These are phyloP conservation scores for Eulithis prunata DNA, from an alignment of 2,888 invertebrate species.

Conservation along the genomic window DNA sequence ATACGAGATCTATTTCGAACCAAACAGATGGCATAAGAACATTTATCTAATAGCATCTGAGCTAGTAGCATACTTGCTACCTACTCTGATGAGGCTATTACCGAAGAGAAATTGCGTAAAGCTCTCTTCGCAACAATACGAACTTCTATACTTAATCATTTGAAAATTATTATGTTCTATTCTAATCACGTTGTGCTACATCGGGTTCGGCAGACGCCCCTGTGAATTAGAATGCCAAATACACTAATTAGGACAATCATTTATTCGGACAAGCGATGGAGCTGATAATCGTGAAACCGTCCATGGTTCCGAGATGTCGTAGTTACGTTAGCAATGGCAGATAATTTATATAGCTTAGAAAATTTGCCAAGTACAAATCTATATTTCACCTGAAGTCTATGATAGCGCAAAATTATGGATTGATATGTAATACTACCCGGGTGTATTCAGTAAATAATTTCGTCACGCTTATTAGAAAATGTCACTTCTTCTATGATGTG, in stretches of 20 bases:
- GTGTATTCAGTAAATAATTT: neutral
- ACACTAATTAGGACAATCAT: constrained; percentile 36
- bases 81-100: neutral
- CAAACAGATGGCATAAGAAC: constrained; percentile 4
- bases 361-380: too few relatives aligned
- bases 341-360: too few relatives aligned
- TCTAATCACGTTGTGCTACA: constrained; percentile 24
- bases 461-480: constrained; percentile 22
- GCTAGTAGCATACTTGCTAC: too few relatives aligned
- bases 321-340: too few relatives aligned
- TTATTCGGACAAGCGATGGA: constrained; percentile 30
- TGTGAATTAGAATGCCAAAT: constrained; percentile 37
- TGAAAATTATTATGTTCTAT: constrained; percentile 29
- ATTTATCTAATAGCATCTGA: neutral
- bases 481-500: constrained; percentile 32
- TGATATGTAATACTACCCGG: neutral
- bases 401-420: too few relatives aligned
- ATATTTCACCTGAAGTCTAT: too few relatives aligned
- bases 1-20: constrained; percentile 8
- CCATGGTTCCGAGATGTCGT: too few relatives aligned
- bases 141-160: constrained; percentile 13
- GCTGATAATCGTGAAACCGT: neutral
- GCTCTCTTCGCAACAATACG: constrained; percentile 22
- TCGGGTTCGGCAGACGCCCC: constrained; percentile 32
- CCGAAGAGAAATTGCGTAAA: neutral